Evolutionary conservation across 2,888 invertebrate species (phyloP), one percentile per base, ranked within the genome.

Genomic region (Acheta domesticus): DNA sequence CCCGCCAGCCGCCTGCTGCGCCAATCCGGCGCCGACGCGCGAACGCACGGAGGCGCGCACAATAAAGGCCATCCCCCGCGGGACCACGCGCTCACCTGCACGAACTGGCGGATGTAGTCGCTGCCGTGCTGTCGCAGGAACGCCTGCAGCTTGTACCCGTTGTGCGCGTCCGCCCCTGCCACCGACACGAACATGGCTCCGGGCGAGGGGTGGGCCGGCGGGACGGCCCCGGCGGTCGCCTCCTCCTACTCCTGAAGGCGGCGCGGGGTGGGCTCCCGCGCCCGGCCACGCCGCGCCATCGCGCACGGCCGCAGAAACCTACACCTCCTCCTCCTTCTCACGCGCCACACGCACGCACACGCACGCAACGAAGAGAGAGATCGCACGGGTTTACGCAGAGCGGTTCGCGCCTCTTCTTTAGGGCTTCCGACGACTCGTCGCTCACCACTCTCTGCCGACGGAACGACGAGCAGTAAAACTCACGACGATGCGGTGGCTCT

Each of bases 91-190:
- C 80, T 83, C 86, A 92, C 92, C 92, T 92, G 91, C 85, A 92
- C 89, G 84, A 92, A 91, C 86, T 91, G 91, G 75, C 90, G 88
- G 82, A 92, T 90, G 85, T 91, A 92, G 82, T 91, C 90, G 81
- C 91, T 90, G 73, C 92, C 91, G 84, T 92, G 91, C 82, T 92
- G 91, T 83, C 90, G 85, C 78, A 92, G 87, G 86, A 92, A 91
- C 77, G 88, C 87, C 86, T 91, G 91, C 82, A 92, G 87, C 79
- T 86, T 87, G 85, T 91, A 90, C 75, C 91, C 91, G 85, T 89
- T 89, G 82, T 89, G 89, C 83, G 89, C 90, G 84, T 75, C 79
- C 77, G 62, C 48, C 21, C 79, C 62, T 76, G 76, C 75, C 81
- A 80, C 81, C 14, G 80, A 79, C 80, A 81, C 80, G 79, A 80